These are phyloP conservation scores for Drosophila aff. DNA, from an alignment of 1,140 invertebrate genomes.

Conservation along the genomic window DNA sequence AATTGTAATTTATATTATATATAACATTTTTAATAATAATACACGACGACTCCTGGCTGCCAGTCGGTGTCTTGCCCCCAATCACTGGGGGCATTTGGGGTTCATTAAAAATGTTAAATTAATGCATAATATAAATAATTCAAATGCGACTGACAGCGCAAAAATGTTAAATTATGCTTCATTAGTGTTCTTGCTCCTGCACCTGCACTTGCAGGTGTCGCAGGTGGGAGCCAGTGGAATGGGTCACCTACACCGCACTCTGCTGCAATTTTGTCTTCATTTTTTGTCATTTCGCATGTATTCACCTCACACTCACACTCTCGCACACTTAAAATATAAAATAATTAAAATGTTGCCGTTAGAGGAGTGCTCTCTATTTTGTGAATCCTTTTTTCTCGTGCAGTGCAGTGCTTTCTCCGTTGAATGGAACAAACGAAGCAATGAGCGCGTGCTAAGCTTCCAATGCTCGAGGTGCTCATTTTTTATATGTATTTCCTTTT, in stretches of 20 bases:
- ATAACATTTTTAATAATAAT: not conserved
- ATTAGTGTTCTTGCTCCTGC: conserved; percentile 68
- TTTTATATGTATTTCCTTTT: conserved; percentile 25
- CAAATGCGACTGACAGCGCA: conserved; percentile 53
- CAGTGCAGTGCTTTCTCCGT: conserved; percentile 35
- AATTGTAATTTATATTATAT: too few relatives aligned
- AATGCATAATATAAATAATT: conserved; percentile 72
- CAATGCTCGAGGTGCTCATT: conserved; percentile 70
- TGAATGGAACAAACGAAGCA: conserved; percentile 72
- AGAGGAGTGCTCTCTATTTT: conserved; percentile 57
- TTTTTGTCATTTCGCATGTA: conserved; percentile 62
- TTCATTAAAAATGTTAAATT: conserved; percentile 73
- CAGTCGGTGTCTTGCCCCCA: conserved; percentile 27
- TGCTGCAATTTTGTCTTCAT: conserved; percentile 51
- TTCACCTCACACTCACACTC: conserved; percentile 51
- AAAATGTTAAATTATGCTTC: conserved; percentile 81
- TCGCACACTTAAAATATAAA: conserved; percentile 67
- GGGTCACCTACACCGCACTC: conserved; percentile 43
- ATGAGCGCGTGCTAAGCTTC: conserved; percentile 66
- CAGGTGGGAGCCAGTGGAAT: conserved; percentile 4
- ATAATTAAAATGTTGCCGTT: conserved; percentile 79
- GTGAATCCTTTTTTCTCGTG: conserved; percentile 34
- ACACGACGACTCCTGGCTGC: not conserved
- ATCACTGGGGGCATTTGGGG: conserved; percentile 38
- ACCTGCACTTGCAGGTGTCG: conserved; percentile 34